These are phyloP conservation scores for Periparus ater DNA, from an alignment of 2,797 vertebrate species.

Conservation along the genomic window DNA sequence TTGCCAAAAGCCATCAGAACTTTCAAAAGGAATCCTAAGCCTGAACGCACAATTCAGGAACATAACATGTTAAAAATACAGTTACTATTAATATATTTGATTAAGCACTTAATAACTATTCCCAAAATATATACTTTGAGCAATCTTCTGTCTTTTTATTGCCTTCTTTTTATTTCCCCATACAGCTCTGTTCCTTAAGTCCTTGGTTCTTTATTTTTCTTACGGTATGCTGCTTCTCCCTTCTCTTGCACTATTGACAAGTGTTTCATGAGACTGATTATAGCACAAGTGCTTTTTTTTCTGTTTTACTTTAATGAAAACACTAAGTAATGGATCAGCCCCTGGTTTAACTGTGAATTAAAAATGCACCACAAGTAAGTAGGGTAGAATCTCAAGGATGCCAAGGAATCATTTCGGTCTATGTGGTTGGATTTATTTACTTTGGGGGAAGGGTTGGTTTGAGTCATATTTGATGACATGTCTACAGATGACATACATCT, in stretches of 20 bases:
- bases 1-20: background rate
- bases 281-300: background rate
- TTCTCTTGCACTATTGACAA: background rate
- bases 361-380: slow-evolving; percentile 36
- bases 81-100: background rate
- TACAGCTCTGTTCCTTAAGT: background rate
- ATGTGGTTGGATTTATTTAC: slow-evolving; percentile 24
- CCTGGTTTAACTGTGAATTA: slow-evolving; percentile 19
- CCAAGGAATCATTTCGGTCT: slow-evolving; percentile 11
- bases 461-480: slow-evolving; percentile 30
- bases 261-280: background rate
- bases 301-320: background rate
- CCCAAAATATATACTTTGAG: background rate
- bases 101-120: background rate
- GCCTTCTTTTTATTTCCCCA: background rate
- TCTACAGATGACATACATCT: background rate
- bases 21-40: background rate
- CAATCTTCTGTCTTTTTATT: background rate
- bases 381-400: slow-evolving; percentile 27
- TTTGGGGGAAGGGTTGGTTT: slow-evolving; percentile 30
- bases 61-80: background rate
- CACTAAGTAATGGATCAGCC: background rate
- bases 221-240: background rate
- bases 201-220: background rate
- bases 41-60: background rate